These are phyloP conservation scores for Cephus cinctus DNA, from an alignment of 1,140 invertebrate species.

Conservation along the genomic window DNA sequence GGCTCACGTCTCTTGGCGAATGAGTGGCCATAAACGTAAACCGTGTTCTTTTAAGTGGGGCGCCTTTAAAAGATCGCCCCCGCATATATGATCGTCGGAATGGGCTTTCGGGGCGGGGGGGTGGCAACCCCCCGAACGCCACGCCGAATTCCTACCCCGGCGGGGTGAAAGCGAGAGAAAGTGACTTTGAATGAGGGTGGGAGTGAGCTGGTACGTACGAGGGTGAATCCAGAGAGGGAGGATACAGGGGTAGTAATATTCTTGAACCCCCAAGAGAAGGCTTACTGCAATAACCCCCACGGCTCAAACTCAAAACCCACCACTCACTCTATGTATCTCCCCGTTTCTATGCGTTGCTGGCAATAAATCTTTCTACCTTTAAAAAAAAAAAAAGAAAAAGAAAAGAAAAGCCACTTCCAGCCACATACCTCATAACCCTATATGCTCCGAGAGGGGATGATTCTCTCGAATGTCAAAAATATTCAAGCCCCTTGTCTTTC, in stretches of 20 bases:
- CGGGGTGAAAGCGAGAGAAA: constrained; percentile 23
- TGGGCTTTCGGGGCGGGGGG: constrained; percentile 34
- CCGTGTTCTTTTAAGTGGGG: constrained; percentile 55
- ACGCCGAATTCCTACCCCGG: not conserved
- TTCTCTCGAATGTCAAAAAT: no score
- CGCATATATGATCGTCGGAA: constrained; percentile 47
- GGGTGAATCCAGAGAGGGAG: constrained; percentile 32
- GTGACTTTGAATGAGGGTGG: constrained; percentile 16
- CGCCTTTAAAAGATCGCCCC: constrained; percentile 53
- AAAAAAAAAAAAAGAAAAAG: no score
- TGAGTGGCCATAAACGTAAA: constrained; percentile 56
- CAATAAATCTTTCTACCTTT: no score
- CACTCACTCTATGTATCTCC: constrained; percentile 35
- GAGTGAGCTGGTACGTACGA: constrained; percentile 27
- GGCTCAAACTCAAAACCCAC: constrained; percentile 47
- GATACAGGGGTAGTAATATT: constrained; percentile 50
- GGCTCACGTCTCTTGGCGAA: constrained; percentile 38
- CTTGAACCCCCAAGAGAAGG: constrained; percentile 55
- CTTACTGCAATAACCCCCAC: constrained; percentile 56
- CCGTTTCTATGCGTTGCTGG: constrained; percentile 17
- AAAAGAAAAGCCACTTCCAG: no score
- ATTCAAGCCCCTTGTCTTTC: no score
- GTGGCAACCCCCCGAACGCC: constrained; percentile 11
- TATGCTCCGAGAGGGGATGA: no score
- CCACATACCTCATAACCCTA: no score